Evolutionary conservation across 2,797 vertebrate genomes (phyloP).

Genomic region (Hemibagrus guttatus): DNA sequence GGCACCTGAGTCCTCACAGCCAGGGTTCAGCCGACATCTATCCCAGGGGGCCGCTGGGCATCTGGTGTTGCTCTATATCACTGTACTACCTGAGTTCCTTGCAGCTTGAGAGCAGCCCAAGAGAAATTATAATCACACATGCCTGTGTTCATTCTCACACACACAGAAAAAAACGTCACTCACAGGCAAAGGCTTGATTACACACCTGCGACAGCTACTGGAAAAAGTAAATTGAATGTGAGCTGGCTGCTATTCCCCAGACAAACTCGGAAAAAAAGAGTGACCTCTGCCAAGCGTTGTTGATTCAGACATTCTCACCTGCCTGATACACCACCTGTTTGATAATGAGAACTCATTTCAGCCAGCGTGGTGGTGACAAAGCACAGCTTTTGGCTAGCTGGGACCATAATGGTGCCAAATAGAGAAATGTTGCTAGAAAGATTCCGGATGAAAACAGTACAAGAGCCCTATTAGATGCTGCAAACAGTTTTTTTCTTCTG

Average conservation of each 20-base stretch:
- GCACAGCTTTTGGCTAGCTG: constrained; percentile 29
- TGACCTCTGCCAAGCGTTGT: constrained; percentile 47
- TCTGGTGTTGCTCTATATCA: constrained; percentile 43
- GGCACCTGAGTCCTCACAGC: constrained; percentile 52
- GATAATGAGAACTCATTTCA: constrained; percentile 45
- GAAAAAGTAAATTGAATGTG: constrained; percentile 39
- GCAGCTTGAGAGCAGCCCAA: constrained; percentile 15
- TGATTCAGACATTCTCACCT: constrained; percentile 54
- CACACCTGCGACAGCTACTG: constrained; percentile 43
- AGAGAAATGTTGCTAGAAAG: constrained; percentile 7
- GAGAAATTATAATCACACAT: constrained; percentile 46
- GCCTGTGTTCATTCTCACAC: constrained; percentile 30
- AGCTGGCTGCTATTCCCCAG: constrained; percentile 25
- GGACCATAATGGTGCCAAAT: constrained; percentile 32
- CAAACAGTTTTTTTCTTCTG: constrained; percentile 2
- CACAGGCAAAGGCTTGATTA: constrained; percentile 38
- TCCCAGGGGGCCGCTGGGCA: constrained; percentile 49
- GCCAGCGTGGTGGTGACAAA: constrained; percentile 40
- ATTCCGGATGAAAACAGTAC: constrained; percentile 7
- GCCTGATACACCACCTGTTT: constrained; percentile 34
- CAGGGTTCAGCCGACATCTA: constrained; percentile 38
- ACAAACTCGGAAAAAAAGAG: constrained; percentile 27
- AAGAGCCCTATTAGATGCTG: neutral
- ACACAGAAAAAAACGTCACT: constrained; percentile 1
- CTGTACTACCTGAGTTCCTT: constrained; percentile 37